These are phyloP conservation scores for Copidosoma aretas DNA, from an alignment of 2,888 invertebrate genomes.

Conservation along the genomic window DNA sequence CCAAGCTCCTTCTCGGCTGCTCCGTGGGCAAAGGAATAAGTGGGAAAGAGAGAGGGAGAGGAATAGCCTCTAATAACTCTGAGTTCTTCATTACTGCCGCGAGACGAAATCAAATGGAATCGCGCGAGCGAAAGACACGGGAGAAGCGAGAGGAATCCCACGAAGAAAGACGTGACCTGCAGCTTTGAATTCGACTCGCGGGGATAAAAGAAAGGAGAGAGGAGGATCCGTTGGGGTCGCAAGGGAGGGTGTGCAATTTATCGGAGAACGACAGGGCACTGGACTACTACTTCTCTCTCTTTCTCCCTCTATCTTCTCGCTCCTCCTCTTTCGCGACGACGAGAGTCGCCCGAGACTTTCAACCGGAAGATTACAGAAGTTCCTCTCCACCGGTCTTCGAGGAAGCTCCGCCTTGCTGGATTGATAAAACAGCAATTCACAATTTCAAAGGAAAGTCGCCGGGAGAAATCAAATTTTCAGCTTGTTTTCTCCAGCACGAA, in stretches of 20 bases:
- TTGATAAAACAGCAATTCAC: conserved; percentile 19
- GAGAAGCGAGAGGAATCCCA: background rate
- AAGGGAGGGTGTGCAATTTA: conserved; percentile 24
- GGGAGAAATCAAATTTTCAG: background rate
- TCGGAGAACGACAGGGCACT: conserved; percentile 5
- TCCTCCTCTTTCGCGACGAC: background rate
- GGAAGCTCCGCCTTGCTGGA: background rate
- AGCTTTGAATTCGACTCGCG: conserved; percentile 15
- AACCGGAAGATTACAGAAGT: conserved; percentile 24
- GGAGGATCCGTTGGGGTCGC: background rate
- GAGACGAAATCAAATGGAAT: conserved; percentile 16
- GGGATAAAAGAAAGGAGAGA: conserved; percentile 10
- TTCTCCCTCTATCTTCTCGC: background rate
- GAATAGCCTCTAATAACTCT: conserved; percentile 20
- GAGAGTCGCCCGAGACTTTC: conserved; percentile 5
- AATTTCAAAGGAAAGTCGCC: background rate
- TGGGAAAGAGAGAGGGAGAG: conserved; percentile 2
- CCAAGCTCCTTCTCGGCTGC: background rate
- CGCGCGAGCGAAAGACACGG: conserved; percentile 1
- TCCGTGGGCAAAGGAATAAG: background rate
- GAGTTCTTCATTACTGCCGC: conserved; percentile 25
- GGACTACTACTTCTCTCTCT: background rate
- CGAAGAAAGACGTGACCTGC: conserved; percentile 26
- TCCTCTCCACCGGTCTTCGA: conserved; percentile 1
- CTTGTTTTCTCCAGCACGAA: too few species aligned